A percentile compares a stretch with the other conserved stretches of the same genome.
Conservation (phyloP, 2,888 invertebrate species). For the Diarsia dahlii region DNA sequence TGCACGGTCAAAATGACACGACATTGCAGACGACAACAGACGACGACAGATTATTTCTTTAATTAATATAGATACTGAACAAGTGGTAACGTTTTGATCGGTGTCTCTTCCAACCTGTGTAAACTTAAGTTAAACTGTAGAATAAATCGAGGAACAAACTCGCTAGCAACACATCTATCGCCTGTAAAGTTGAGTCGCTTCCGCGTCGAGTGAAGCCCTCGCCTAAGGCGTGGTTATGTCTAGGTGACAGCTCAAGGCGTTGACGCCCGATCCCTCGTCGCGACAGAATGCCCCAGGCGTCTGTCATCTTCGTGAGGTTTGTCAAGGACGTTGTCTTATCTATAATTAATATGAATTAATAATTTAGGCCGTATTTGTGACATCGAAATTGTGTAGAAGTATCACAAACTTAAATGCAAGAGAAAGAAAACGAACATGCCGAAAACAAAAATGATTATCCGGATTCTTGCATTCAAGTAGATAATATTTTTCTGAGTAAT, state of each 20-base stretch:
- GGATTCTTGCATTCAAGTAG: background rate
- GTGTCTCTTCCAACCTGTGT: too few relatives aligned
- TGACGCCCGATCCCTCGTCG: conserved; percentile 37
- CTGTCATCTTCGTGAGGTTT: conserved; percentile 41
- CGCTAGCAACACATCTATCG: background rate
- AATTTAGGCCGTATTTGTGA: background rate
- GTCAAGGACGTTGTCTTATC: conserved; percentile 22
- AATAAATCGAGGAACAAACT: background rate
- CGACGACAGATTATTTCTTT: too few relatives aligned
- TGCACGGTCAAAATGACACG: too few relatives aligned
- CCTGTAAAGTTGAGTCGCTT: background rate
- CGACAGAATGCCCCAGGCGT: conserved; percentile 15
- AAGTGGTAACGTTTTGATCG: too few relatives aligned
- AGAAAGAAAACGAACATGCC: background rate
- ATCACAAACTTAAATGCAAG: background rate
- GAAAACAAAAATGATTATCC: background rate
- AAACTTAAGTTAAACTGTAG: background rate
- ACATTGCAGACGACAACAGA: too few relatives aligned
- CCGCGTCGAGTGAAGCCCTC: background rate
- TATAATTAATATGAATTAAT: conserved; percentile 38
- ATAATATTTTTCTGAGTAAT: background rate
- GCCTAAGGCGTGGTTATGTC: conserved; percentile 36
- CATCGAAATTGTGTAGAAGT: background rate
- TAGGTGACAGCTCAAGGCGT: conserved; percentile 51
- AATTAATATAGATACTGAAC: too few relatives aligned